Percentiles rank a stretch among this genome's conserved stretches.
Conservation (phyloP, 2,888 invertebrate genomes). For the Tetragonisca angustula region DNA sequence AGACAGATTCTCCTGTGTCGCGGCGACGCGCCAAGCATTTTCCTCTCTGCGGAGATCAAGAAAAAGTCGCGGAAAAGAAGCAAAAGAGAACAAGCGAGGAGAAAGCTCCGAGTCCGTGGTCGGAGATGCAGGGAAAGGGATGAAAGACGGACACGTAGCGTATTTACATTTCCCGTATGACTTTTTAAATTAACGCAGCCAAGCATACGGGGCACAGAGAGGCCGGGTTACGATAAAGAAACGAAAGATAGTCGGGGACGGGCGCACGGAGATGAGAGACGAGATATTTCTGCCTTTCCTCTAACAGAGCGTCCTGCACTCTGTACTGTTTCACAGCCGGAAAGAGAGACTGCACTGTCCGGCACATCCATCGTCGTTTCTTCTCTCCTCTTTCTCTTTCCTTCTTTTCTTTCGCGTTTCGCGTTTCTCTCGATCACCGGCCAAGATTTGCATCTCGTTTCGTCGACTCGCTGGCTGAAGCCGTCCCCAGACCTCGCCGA, state of each 20-base stretch:
- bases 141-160: constrained; percentile 14
- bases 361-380: constrained; percentile 1
- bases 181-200: constrained; percentile 21
- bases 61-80: not conserved
- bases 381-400: constrained; percentile 23
- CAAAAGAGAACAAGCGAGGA: not conserved
- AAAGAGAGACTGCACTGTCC: constrained; percentile 49
- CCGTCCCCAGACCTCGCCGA: constrained; percentile 5
- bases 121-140: not conserved
- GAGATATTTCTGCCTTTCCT: constrained; percentile 72
- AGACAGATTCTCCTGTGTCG: not conserved
- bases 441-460: constrained; percentile 70
- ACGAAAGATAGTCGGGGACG: constrained; percentile 68
- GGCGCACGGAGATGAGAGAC: constrained; percentile 75
- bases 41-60: not conserved
- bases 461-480: constrained; percentile 57
- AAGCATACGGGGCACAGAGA: not conserved
- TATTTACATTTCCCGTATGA: constrained; percentile 35
- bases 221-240: constrained; percentile 62
- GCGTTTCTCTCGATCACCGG: constrained; percentile 56
- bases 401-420: constrained; percentile 27
- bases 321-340: constrained; percentile 60
- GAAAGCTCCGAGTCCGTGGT: not conserved
- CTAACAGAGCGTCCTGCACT: constrained; percentile 64
- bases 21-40: not conserved